Evolutionary conservation across 2,113 vertebrate species (phyloP), one percentile per base, ranked within the genome.

Genomic region (Passerina amoena): DNA sequence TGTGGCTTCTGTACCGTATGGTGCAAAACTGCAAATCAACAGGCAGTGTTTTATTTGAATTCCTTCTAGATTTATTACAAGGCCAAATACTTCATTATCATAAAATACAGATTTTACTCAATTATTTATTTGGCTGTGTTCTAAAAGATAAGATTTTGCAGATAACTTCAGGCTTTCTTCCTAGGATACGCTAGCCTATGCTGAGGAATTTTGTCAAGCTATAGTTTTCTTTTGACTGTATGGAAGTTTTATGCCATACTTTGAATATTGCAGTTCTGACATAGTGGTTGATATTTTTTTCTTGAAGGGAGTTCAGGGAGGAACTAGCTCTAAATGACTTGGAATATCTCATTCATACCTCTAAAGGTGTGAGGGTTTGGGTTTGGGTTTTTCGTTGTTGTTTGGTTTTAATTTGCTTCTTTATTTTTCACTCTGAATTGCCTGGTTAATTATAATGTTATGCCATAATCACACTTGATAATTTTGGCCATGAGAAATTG

Each of bases 271-370:
- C 21, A 47, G 8, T 71, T 92, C 42, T 76, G 57, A 80, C 23
- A 4, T 14, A 76, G 18, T 22, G 31, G 8, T 54, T 77, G 35
- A 18, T 76, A 37, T 12, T 53, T 80, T 71, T 37, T 19, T 30
- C 12, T 59, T 45, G 11, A 17, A 24, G 25, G 1, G 2, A 1
- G 0, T 45, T 80, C 30, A 23, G 31, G 14, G 18, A 17, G 10
- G 13, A 93, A 20, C 20, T 56, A 19, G 3, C 31, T 61, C 7
- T 51, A 6, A 31, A 47, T 75, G 16, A 4, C 33, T 70, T 24
- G 25, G 21, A 70, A 18, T 69, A 2, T 9, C 7, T 64, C 13
- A 69, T 88, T n/a, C 66, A 10, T 60, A 30, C 21, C 5, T 78
- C 64, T 75, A 17, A 76, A 69, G 22, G 14, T 45, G 22, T 35